Percentiles rank a stretch among this genome's conserved stretches.
Evolutionary conservation across 2,888 invertebrate genomes (phyloP).

Genomic region (Yponomeuta malinellus): DNA sequence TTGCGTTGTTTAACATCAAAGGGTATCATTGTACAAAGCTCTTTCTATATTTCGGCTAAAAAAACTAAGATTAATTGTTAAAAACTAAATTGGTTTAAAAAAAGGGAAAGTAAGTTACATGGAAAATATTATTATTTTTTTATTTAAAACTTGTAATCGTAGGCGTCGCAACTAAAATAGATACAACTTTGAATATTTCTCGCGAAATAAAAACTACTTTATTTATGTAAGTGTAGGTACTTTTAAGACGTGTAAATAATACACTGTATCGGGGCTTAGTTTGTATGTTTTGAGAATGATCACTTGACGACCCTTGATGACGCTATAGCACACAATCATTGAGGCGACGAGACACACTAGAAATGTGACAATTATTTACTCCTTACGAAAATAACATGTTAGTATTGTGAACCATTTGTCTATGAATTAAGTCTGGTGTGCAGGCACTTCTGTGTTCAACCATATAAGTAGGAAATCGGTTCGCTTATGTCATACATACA

Average conservation of each 20-base stretch:
- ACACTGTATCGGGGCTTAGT: slow-evolving; percentile 45
- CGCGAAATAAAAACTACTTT: slow-evolving; percentile 11
- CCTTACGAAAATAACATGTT: background rate
- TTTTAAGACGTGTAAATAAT: slow-evolving; percentile 69
- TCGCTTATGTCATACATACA: background rate
- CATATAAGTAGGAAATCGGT: background rate
- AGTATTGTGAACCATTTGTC: background rate
- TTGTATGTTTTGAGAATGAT: slow-evolving; percentile 12
- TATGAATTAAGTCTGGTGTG: background rate
- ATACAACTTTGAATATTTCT: background rate
- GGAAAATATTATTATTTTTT: slow-evolving; percentile 39
- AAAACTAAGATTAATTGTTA: slow-evolving; percentile 17
- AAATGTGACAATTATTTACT: background rate
- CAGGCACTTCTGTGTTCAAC: slow-evolving; percentile 5
- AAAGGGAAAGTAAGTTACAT: slow-evolving; percentile 17
- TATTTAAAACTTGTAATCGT: slow-evolving; percentile 24
- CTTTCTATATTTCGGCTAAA: slow-evolving; percentile 22
- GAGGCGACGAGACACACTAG: background rate
- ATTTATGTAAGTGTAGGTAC: slow-evolving; percentile 41
- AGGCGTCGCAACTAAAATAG: slow-evolving; percentile 30
- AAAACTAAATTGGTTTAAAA: slow-evolving; percentile 20
- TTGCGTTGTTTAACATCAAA: slow-evolving; percentile 16
- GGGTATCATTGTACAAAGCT: slow-evolving; percentile 27
- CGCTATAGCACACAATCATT: background rate
- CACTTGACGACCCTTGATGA: slow-evolving; percentile 2